A percentile compares a stretch with the other conserved stretches of the same genome.
These are phyloP conservation scores for Tachina lurida DNA, from an alignment of 2,888 invertebrate genomes.

Conservation along the genomic window DNA sequence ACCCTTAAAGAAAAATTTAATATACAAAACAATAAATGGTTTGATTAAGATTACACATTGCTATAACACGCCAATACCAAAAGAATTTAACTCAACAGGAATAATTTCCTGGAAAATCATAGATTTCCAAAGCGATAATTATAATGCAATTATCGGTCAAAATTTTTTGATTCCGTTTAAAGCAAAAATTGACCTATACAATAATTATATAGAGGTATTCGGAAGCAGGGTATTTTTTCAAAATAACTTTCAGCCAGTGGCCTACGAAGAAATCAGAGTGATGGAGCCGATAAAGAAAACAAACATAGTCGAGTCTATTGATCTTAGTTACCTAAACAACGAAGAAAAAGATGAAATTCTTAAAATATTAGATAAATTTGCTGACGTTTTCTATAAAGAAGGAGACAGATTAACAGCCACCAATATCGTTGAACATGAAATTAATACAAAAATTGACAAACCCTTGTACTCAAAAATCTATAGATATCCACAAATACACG, in stretches of 20 bases:
- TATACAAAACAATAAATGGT: too few species aligned
- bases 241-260: constrained; percentile 3
- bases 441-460: constrained; percentile 29
- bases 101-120: constrained; percentile 1
- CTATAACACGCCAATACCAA: too few species aligned
- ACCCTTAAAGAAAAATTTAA: too few species aligned
- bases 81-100: too few species aligned
- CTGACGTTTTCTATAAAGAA: too few species aligned
- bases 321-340: constrained; percentile 19
- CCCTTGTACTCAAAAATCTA: constrained; percentile 34
- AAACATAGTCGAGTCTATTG: constrained; percentile 21
- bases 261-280: constrained; percentile 5
- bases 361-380: constrained; percentile 27
- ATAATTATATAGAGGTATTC: constrained; percentile 14
- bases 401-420: too few species aligned
- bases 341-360: constrained; percentile 12
- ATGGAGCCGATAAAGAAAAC: neutral
- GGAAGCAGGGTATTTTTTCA: constrained; percentile 10
- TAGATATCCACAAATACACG: constrained; percentile 41
- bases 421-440: constrained; percentile 26
- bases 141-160: constrained; percentile 9
- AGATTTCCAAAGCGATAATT: constrained; percentile 27
- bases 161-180: constrained; percentile 17
- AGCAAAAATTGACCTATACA: constrained; percentile 27
- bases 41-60: too few species aligned